phyloP scores from a whole-genome alignment of 2,113 vertebrate genomes.

The Oenanthe oenanthe region DNA sequence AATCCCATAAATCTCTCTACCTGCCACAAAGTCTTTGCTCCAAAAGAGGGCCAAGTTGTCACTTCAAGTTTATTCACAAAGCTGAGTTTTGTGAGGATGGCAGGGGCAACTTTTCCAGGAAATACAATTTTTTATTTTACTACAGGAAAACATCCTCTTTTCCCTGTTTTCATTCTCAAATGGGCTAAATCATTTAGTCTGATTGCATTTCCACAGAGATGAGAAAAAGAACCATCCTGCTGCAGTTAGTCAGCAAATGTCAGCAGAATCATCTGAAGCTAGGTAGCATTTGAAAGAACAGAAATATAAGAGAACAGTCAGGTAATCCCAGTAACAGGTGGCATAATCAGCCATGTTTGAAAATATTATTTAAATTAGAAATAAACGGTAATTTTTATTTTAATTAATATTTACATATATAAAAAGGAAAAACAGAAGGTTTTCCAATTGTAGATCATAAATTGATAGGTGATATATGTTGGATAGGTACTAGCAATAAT shows the following conservation, averaged over 20 bases:
- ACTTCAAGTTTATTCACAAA: not conserved
- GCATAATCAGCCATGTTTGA: not conserved
- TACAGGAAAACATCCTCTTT: not conserved
- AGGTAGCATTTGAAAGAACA: not conserved
- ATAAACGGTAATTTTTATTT: not conserved
- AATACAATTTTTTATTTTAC: not conserved
- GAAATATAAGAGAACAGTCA: not conserved
- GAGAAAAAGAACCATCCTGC: not conserved
- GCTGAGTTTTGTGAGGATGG: not conserved
- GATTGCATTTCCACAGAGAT: not conserved
- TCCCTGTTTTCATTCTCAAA: not conserved
- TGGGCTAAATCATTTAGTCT: not conserved
- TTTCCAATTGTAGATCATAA: not conserved
- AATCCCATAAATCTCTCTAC: not conserved
- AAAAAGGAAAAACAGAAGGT: fast-evolving
- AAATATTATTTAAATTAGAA: not conserved
- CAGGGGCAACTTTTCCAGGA: not conserved
- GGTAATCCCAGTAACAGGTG: not conserved
- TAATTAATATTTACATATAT: not conserved
- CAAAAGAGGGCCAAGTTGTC: not conserved
- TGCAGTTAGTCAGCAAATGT: not conserved
- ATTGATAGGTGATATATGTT: not conserved
- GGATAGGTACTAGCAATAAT: not conserved
- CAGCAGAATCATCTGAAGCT: not conserved
- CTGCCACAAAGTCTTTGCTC: not conserved